phyloP scores from a whole-genome alignment of 1,140 invertebrate genomes.

The Zaprionus inermis region DNA sequence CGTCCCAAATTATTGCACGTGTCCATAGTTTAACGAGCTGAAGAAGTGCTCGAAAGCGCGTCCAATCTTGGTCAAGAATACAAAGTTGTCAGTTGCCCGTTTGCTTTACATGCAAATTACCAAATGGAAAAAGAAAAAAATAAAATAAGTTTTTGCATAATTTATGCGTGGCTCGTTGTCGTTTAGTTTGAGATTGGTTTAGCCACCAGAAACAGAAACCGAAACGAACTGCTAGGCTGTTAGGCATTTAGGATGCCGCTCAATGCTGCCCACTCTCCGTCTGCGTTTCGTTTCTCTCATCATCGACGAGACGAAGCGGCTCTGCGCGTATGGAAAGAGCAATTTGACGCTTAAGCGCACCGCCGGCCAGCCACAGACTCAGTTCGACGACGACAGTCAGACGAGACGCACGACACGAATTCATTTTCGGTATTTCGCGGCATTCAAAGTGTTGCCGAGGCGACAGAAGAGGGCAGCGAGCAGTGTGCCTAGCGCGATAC shows the following conservation, averaged over 20 bases:
- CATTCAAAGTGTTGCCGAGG: not conserved
- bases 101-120: slow-evolving; percentile 29
- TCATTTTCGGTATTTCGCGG: slow-evolving; percentile 53
- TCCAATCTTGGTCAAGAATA: slow-evolving; percentile 54
- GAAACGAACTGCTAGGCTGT: slow-evolving; percentile 40
- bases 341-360: slow-evolving; percentile 82
- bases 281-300: not conserved
- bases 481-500: slow-evolving; percentile 10
- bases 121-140: slow-evolving; percentile 42
- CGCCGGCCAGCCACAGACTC: slow-evolving; percentile 71
- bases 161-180: slow-evolving; percentile 61
- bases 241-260: slow-evolving; percentile 31
- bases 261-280: slow-evolving; percentile 1
- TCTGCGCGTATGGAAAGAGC: slow-evolving; percentile 45
- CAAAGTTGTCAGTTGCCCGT: slow-evolving; percentile 12
- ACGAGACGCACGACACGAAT: slow-evolving; percentile 69
- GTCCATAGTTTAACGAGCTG: slow-evolving; percentile 47
- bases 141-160: slow-evolving; percentile 60
- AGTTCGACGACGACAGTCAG: slow-evolving; percentile 77
- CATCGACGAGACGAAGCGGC: not conserved
- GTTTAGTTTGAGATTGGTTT: slow-evolving; percentile 46
- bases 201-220: slow-evolving; percentile 23
- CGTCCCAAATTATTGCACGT: slow-evolving; percentile 46
- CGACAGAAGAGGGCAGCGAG: slow-evolving; percentile 24
- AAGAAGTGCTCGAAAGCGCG: slow-evolving; percentile 41